These are phyloP conservation scores for Diplazon laetatorius DNA, from an alignment of 2,888 invertebrate species.

Conservation along the genomic window DNA sequence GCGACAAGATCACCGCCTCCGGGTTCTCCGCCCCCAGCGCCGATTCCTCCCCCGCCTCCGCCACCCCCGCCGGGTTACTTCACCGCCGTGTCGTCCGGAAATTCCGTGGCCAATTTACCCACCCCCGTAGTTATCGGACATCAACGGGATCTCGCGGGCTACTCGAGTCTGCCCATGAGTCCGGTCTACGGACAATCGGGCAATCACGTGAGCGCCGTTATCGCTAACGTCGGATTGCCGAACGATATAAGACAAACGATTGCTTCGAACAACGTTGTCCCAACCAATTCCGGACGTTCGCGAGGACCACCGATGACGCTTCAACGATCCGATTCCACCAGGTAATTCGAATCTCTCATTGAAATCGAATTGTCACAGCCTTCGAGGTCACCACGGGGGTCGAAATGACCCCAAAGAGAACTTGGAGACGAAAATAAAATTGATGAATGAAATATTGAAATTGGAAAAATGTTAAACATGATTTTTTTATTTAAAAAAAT, in stretches of 20 bases:
- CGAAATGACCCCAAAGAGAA: too few relatives aligned
- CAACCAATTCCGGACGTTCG: constrained; percentile 84
- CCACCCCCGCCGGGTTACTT: constrained; percentile 73
- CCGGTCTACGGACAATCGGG: constrained; percentile 75
- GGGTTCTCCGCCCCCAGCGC: constrained; percentile 64
- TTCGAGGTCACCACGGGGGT: too few relatives aligned
- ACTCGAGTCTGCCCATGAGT: constrained; percentile 74
- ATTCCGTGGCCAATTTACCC: constrained; percentile 82
- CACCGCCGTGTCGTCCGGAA: constrained; percentile 73
- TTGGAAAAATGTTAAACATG: too few relatives aligned
- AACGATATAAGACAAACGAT: constrained; percentile 86
- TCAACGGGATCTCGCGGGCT: constrained; percentile 74
- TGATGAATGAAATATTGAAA: too few relatives aligned
- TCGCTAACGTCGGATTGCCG: constrained; percentile 83
- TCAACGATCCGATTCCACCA: constrained; percentile 91
- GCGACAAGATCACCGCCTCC: constrained; percentile 64
- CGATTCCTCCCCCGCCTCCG: constrained; percentile 67
- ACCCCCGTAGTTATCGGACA: constrained; percentile 70
- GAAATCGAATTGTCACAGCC: too few relatives aligned
- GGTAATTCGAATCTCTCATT: constrained; percentile 80
- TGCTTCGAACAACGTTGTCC: constrained; percentile 60
- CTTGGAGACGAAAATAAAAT: too few relatives aligned
- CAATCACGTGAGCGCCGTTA: constrained; percentile 70
- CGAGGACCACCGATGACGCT: constrained; percentile 90
- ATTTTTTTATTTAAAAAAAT: too few relatives aligned